Evolutionary conservation across 2,797 vertebrate species (phyloP), one percentile per base, ranked within the genome.

Genomic region (Brachyalestes nurse): DNA sequence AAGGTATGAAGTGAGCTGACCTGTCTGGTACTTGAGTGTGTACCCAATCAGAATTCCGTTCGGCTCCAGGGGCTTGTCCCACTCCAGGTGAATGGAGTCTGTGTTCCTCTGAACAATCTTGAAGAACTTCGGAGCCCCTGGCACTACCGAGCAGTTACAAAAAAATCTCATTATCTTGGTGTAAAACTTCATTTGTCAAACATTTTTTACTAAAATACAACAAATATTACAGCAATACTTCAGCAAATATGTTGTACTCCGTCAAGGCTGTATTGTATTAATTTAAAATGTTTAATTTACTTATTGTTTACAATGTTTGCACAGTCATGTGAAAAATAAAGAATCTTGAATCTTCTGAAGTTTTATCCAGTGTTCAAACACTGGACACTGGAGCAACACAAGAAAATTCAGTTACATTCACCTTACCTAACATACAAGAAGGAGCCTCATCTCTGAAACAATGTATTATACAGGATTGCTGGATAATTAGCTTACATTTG

Each of bases 31-130:
- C 66, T 91, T 94, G 34, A 99, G 95, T 8, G 80, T 95, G 90
- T 98, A 99, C 89, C 96, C 97, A 6, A 92, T 96, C 87, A 99
- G 89, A 86, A 97, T 89, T 71, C 97, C 98, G 1, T 99, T 99
- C 57, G 97, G 97, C 82, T 99, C 96, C 25, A 95, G 89, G 6
- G 98, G 97, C 81, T 95, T 96, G 38, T 95, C 96, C 98, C 98
- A 99, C 69, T 97, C 93, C 84, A 99, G 89, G 82, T 93, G 90
- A 89, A 99, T 90, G 21, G 78, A 87, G 72, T 97, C 95, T 84
- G 95, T 87, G 82, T 93, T 93, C 88, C 94, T 95, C 79, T 96
- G 94, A 72, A 92, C 92, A 85, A 99, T 96, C 85, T 92, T 93
- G 88, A 99, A 96, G 86, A 95, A 96, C 85, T 92, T 94, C 0